Conservation (phyloP, 1,140 invertebrate genomes). For the Sitobion miscanthi region DNA sequence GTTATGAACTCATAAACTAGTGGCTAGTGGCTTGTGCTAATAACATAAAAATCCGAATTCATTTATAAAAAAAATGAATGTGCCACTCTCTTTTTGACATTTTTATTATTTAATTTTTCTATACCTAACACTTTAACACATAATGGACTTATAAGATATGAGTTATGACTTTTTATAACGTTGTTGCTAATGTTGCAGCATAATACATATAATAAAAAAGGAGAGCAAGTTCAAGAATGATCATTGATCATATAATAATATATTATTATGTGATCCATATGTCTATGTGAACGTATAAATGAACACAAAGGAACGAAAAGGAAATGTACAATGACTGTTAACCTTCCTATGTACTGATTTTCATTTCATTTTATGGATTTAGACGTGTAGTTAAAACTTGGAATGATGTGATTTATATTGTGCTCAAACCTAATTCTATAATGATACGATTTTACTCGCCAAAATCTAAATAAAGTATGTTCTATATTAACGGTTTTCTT, state of each 20-base stretch:
- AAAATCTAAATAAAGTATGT: conserved; percentile 1
- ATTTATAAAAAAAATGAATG: background rate
- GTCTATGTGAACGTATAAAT: background rate
- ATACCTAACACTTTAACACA: background rate
- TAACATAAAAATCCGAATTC: background rate
- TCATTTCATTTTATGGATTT: background rate
- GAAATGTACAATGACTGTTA: background rate
- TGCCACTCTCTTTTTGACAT: background rate
- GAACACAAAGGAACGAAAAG: conserved; percentile 8
- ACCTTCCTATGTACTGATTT: background rate
- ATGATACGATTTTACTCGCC: background rate
- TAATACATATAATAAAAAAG: background rate
- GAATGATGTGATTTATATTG: background rate
- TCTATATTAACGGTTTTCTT: background rate
- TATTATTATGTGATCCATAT: background rate
- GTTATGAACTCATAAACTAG: background rate
- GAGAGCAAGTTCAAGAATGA: conserved; percentile 20
- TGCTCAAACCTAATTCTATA: background rate
- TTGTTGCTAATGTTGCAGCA: background rate
- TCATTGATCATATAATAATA: conserved; percentile 1
- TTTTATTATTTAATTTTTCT: conserved; percentile 6
- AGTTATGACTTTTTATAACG: conserved; percentile 4
- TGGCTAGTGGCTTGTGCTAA: background rate
- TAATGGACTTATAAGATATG: conserved; percentile 1
- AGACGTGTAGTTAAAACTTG: background rate